Percentiles rank a stretch among this genome's conserved stretches.
phyloP scores from a whole-genome alignment of 2,797 vertebrate genomes.

The Hylomyscus alleni region DNA sequence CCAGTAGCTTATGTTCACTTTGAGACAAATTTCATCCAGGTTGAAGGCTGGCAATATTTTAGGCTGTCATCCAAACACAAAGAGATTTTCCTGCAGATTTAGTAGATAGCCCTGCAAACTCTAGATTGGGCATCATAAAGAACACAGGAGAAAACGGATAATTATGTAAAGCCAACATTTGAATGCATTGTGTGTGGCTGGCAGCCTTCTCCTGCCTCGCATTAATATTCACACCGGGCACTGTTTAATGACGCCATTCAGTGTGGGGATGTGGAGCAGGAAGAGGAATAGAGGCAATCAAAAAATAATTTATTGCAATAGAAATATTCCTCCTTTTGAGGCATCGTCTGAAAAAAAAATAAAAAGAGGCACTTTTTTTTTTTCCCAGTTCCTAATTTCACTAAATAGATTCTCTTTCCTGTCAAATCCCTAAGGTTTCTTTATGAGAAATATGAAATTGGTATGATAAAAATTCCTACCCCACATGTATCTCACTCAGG shows the following conservation, averaged over 20 bases:
- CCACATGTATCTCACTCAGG: conserved; percentile 36
- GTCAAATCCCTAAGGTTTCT: conserved; percentile 66
- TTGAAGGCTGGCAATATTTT: conserved; percentile 40
- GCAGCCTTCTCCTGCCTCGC: conserved; percentile 74
- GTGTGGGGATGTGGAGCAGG: conserved; percentile 74
- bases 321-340: conserved; percentile 79
- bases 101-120: conserved; percentile 61
- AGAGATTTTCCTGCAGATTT: conserved; percentile 74
- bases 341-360: conserved; percentile 73
- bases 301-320: conserved; percentile 85
- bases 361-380: conserved; percentile 47
- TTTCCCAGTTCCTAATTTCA: conserved; percentile 76
- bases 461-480: conserved; percentile 62
- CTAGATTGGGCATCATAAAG: conserved; percentile 76
- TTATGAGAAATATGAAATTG: conserved; percentile 76
- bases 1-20: conserved; percentile 16
- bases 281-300: conserved; percentile 82
- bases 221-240: conserved; percentile 85
- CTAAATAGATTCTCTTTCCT: conserved; percentile 79
- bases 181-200: conserved; percentile 81
- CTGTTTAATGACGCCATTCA: conserved; percentile 85
- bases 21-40: conserved; percentile 67
- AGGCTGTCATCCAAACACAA: conserved; percentile 70
- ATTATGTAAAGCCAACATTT: conserved; percentile 83
- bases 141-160: conserved; percentile 68